Evolutionary conservation across 53 echinoderm and acorn worm genomes (phyloP), one percentile per base, ranked within the genome.

Genomic region (Astropecten irregularis): DNA sequence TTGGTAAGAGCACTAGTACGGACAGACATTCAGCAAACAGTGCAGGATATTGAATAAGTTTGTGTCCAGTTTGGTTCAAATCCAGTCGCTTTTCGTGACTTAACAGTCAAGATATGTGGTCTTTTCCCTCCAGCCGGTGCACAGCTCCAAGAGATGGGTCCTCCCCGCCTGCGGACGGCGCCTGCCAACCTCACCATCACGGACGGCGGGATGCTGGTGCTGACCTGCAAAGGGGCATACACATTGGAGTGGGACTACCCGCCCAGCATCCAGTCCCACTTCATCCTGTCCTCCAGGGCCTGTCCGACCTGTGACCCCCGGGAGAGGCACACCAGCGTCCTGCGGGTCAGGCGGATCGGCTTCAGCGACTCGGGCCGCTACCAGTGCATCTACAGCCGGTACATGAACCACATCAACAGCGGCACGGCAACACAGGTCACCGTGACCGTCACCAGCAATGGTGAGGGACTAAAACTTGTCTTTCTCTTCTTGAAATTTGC

Each of bases 171-270:
- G 30, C 83, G 83, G 34, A 60, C 50, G 68, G 76, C 68, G 57
- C 49, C 67, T 8, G 73, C 90, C 27, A 35, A 82, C 34, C 57
- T 90, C 44, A 73, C 82, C 44, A 31, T 83, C 54, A 83, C 44
- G 0, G 84, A 69, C 11, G 86, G 89, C 21, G 85, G 82, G 1
- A 90, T 81, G 6, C 67, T 93, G 60, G 76, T 82, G 66, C 64
- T 93, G 22, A 68, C 82, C 42, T 93, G 93, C 57, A 63, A 71
- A 1, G 93, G 93, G 10, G 93, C 85, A 21, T 83, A 83, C 52
- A 88, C 86, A 21, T 66, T 93, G 15, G 93, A 93, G 72, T 93
- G 93, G 93, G 55, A 67, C 28, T 93, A 90, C 69, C 93, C 93
- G 9, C 62, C 64, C 49, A 83, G 86, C 5, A 88, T 93, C 5